Conservation (phyloP, 2,113 vertebrate species). For the Athene cunicularia region DNA sequence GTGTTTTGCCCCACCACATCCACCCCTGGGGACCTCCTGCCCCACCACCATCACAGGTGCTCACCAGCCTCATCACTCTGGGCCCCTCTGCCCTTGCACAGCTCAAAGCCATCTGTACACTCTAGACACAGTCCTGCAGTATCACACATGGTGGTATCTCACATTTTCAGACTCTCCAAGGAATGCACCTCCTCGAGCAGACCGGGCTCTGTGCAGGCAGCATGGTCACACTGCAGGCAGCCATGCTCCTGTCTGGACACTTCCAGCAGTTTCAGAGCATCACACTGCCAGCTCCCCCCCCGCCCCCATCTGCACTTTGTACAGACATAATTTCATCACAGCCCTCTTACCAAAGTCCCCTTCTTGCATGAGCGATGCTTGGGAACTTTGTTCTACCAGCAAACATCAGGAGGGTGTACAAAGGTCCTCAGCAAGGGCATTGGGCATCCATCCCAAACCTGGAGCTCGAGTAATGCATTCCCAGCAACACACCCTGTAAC, state of each 20-base stretch:
- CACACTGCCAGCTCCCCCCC: not conserved
- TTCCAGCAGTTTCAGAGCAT: not conserved
- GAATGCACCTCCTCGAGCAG: not conserved
- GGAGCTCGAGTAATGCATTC: not conserved
- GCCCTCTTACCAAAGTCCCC: constrained; percentile 49
- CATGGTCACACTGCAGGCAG: fast-evolving
- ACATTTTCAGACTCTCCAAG: not conserved
- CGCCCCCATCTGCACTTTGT: not conserved
- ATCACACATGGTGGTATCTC: not conserved
- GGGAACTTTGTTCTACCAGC: constrained; percentile 36
- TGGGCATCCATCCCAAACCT: not conserved
- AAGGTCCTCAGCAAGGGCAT: not conserved
- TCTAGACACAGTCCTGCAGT: fast-evolving
- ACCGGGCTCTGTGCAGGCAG: not conserved
- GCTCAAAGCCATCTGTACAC: not conserved
- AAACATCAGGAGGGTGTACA: constrained; percentile 23
- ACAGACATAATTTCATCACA: constrained; percentile 24
- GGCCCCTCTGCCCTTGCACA: not conserved
- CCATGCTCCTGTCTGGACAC: not conserved
- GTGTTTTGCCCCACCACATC: not conserved
- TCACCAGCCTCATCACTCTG: fast-evolving
- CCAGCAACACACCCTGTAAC: not conserved
- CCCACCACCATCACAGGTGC: not conserved
- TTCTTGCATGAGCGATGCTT: constrained; percentile 19
- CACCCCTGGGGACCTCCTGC: not conserved